Percentiles rank a stretch among this genome's conserved stretches.
These are phyloP conservation scores for Pocota personata DNA, from an alignment of 2,888 invertebrate genomes.

Conservation along the genomic window DNA sequence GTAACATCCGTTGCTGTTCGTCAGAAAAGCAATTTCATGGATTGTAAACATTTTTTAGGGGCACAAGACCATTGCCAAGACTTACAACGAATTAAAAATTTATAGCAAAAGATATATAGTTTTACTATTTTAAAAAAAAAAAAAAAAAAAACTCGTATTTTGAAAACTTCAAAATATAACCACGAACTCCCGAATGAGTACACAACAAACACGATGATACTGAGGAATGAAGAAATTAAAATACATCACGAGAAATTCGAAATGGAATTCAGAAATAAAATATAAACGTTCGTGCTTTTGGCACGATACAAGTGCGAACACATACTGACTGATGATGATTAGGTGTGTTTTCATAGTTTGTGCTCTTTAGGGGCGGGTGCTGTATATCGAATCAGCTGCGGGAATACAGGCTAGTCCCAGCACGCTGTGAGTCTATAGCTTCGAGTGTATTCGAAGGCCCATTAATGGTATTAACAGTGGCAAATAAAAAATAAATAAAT, in stretches of 20 bases:
- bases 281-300: slow-evolving; percentile 43
- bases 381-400: slow-evolving; percentile 3
- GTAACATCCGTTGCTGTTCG: neutral
- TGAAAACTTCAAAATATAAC: neutral
- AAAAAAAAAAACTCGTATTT: neutral
- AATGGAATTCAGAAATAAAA: slow-evolving; percentile 32
- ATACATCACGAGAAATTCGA: slow-evolving; percentile 12
- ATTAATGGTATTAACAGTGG: slow-evolving; percentile 12
- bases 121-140: neutral
- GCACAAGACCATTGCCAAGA: neutral
- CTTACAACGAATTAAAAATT: neutral
- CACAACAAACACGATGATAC: neutral
- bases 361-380: neutral
- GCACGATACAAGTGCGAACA: slow-evolving; percentile 50
- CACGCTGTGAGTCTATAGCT: neutral
- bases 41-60: neutral
- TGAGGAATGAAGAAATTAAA: neutral
- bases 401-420: neutral
- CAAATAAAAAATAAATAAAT: neutral
- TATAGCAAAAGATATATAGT: neutral
- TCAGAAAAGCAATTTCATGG: neutral
- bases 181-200: neutral
- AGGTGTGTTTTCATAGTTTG: neutral
- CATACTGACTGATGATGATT: slow-evolving; percentile 61
- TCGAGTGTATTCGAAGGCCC: slow-evolving; percentile 8